phyloP scores from a whole-genome alignment of 2,797 vertebrate species.

The Acestrorhynchus altus region DNA sequence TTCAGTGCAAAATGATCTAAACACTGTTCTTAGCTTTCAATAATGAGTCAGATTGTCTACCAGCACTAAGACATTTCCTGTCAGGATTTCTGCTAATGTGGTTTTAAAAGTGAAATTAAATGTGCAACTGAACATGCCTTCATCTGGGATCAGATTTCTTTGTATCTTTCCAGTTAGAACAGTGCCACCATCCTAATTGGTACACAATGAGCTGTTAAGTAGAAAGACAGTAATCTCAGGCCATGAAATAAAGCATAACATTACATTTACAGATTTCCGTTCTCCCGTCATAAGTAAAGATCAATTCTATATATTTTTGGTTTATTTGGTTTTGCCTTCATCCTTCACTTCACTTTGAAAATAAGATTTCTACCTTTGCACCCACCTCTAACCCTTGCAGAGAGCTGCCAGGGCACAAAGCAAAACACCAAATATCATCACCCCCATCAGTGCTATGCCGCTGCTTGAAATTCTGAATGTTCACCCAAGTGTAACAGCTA shows the following conservation, averaged over 20 bases:
- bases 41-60: background rate
- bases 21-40: background rate
- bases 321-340: background rate
- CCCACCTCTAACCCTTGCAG: background rate
- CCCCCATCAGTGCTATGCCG: slow-evolving; percentile 2
- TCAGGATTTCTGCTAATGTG: background rate
- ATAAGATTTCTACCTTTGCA: background rate
- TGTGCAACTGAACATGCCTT: background rate
- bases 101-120: background rate
- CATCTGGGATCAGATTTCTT: background rate
- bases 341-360: background rate
- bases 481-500: background rate
- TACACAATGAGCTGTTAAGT: background rate
- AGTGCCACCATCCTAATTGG: too few species aligned
- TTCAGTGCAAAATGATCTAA: too few species aligned
- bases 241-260: background rate
- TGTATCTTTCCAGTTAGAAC: background rate
- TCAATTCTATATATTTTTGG: too few species aligned
- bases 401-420: background rate
- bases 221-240: background rate
- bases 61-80: too few species aligned
- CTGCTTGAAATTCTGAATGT: slow-evolving; percentile 17
- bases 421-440: slow-evolving; percentile 1
- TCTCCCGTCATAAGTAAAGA: background rate
- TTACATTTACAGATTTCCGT: background rate